Evolutionary conservation across 2,113 vertebrate species (phyloP), one percentile per base, ranked within the genome.

Genomic region (Zosterops hypoxanthus): DNA sequence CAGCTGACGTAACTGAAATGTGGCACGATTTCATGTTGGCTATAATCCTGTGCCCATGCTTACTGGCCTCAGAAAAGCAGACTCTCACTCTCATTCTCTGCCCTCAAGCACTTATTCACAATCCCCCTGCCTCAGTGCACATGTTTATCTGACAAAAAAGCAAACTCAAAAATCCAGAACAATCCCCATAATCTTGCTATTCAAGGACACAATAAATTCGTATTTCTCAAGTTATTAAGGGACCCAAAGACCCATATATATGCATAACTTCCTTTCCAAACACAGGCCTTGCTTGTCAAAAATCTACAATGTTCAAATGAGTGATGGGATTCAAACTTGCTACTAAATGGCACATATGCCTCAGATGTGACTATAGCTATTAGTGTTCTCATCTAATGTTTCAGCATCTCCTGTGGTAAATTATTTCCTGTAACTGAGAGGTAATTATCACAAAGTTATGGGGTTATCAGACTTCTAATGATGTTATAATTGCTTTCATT

Each of bases 391-490:
- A 76, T 42, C 33, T 47, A 85, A 60, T 39, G 76, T 87, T 89
- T 65, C 82, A 69, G 52, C 55, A 94, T 41, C 71, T 92, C 63
- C 59, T 33, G 22, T 41, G 26, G 46, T 80, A 93, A 91, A 93
- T 93, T 88, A 88, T 56, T 91, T 71, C 78, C 63, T 86, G 34
- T 61, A 91, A 95, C 66, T 31, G 42, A 91, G 55, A 86, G 91
- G 84, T 39, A 94, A 95, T 95, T 92, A 96, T 69, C 56, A 41
- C 63, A 46, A 91, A 94, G 78, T 91, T 88, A 90, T 63, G 93
- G 71, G 63, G 85, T 95, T 96, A 92, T 95, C 89, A 94, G 82
- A 88, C 66, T 86, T 83, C 33, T 90, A 95, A 91, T 57, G 66
- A 80, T 50, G 42, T 55, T 85, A 79, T 94, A 91, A 95, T 80